Evolutionary conservation across 2,113 vertebrate genomes (phyloP), one percentile per base, ranked within the genome.

Genomic region (Panurus biarmicus): DNA sequence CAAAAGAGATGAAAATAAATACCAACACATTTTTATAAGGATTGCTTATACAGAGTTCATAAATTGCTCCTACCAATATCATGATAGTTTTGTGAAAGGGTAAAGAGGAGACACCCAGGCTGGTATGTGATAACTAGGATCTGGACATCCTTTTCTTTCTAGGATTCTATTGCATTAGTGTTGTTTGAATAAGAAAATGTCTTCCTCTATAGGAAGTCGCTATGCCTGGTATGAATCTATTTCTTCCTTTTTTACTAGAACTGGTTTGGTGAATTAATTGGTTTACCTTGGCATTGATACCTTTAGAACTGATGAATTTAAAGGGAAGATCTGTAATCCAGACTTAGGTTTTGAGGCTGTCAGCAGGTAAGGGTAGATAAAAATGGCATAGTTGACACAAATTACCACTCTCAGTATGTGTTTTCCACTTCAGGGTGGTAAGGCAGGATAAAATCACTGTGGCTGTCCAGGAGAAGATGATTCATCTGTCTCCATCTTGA

Each of bases 1-100:
- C 16, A 40, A n/a, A 85, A 45, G 14, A 42, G 20, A 17, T 0
- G 0, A 47, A 82, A 23, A n/a, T 42, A 71, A 92, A 65, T 79
- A 53, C 29, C 1, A 3, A 24, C 8, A 20, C 2, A 0, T 26
- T 44, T 73, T 47, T 2, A 3, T 44, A 69, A 60, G 42, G 7
- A 31, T 51, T 64, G 26, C 19, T 71, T 85, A 31, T 42, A 33
- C 8, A 26, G 38, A 72, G 8, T 60, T 70, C 47, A 58, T 20
- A 36, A 64, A 42, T 45, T 72, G 15, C 51, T 87, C 20, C 22
- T 61, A 38, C 36, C 20, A 28, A 5, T 50, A 31, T 73, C 7
- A 12, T 28, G 14, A 15, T 57, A 61, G 50, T 56, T 94, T 91
- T 88, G 7, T 70, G 22, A 35, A 70, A 57, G 14, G 23, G 10